These are phyloP conservation scores for Wiebesia pumilae DNA, from an alignment of 1,140 invertebrate genomes.

Conservation along the genomic window DNA sequence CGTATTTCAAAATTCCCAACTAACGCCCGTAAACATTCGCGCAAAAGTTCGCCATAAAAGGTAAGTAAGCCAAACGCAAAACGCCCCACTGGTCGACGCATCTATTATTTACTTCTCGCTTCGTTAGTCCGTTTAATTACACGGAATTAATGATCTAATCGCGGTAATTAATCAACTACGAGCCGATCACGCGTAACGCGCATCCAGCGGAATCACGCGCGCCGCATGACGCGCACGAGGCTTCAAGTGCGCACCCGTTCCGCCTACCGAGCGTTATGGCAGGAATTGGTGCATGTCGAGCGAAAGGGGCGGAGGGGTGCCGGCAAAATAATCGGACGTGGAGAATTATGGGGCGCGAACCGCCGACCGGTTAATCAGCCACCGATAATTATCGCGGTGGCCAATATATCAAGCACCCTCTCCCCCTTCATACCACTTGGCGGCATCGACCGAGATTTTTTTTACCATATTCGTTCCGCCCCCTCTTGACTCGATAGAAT, in stretches of 20 bases:
- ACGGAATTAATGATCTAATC: conserved; percentile 55
- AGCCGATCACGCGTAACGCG: conserved; percentile 32
- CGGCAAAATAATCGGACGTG: conserved; percentile 74
- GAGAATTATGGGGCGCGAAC: conserved; percentile 76
- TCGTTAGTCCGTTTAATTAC: conserved; percentile 46
- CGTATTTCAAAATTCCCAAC: too few species aligned
- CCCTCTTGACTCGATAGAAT: conserved; percentile 41
- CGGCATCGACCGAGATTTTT: conserved; percentile 53
- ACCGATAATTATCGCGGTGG: conserved; percentile 76
- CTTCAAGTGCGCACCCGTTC: neutral
- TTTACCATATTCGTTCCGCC: conserved; percentile 34
- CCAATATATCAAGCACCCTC: conserved; percentile 72
- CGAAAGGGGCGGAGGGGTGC: neutral
- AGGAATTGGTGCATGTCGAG: conserved; percentile 71
- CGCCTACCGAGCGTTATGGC: conserved; percentile 43
- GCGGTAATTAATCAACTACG: conserved; percentile 51
- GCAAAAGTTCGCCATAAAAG: neutral
- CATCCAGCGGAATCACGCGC: conserved; percentile 23
- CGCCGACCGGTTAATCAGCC: conserved; percentile 75
- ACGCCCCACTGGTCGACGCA: neutral
- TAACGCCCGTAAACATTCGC: too few species aligned
- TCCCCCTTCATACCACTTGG: conserved; percentile 54
- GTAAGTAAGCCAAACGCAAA: neutral
- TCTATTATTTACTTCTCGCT: conserved; percentile 32
- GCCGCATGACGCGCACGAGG: neutral